phyloP scores from a whole-genome alignment of 1,140 invertebrate genomes.

The Matsumurasca onukii region DNA sequence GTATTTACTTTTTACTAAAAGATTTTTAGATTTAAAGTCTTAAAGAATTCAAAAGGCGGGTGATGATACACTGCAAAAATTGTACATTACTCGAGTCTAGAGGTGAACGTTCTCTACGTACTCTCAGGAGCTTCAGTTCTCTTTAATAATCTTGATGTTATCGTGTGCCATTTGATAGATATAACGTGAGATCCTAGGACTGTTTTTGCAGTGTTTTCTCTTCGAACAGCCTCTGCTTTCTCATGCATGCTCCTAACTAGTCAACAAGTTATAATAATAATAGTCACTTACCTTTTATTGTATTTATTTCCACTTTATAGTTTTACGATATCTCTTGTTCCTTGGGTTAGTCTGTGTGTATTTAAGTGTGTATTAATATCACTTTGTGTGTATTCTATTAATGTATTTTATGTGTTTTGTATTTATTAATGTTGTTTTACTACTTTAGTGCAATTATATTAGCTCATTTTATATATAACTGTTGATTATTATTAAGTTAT shows the following conservation, averaged over 20 bases:
- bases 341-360: conserved; percentile 12
- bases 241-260: conserved; percentile 22
- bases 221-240: no score
- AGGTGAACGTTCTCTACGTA: no score
- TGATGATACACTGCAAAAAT: background rate
- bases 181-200: background rate
- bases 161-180: background rate
- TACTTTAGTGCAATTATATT: conserved; percentile 20
- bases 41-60: no score
- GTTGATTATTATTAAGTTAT: conserved; percentile 13
- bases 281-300: conserved; percentile 11
- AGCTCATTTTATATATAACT: conserved; percentile 22
- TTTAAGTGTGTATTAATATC: conserved; percentile 26
- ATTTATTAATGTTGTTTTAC: conserved; percentile 18
- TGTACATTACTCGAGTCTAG: no score
- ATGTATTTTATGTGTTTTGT: conserved; percentile 13
- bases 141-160: background rate
- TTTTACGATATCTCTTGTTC: conserved; percentile 8
- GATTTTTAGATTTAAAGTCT: no score
- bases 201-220: conserved; percentile 1
- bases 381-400: conserved; percentile 17
- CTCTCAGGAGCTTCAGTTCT: background rate
- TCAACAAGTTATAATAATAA: conserved; percentile 28
- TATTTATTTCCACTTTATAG: conserved; percentile 22
- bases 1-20: no score